Evolutionary conservation across 2,113 vertebrate species (phyloP).

Genomic region (Microcebus jonahi): DNA sequence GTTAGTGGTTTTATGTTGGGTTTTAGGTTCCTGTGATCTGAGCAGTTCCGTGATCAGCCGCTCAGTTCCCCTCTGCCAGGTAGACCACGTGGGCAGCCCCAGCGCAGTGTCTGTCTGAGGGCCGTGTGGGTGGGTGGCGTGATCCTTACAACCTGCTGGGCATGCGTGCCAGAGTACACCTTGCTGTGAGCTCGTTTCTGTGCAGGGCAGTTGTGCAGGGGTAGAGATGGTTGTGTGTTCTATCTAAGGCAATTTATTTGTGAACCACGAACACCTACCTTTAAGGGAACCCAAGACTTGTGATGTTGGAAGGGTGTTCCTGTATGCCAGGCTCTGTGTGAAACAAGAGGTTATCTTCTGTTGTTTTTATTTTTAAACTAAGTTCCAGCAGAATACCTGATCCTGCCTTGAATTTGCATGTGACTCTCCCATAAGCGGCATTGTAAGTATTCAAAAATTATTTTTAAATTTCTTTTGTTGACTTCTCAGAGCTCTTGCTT

Average conservation of each 20-base stretch:
- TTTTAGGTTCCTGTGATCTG: neutral
- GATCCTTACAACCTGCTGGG: neutral
- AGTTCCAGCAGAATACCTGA: neutral
- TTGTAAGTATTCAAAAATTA: neutral
- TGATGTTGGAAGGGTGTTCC: neutral
- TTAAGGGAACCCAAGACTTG: neutral
- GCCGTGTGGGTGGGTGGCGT: fast-evolving
- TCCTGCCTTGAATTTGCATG: neutral
- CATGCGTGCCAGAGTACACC: neutral
- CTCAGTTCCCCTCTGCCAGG: neutral
- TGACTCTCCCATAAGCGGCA: neutral
- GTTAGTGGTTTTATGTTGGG: neutral
- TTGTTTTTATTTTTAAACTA: too few relatives aligned
- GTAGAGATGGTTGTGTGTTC: neutral
- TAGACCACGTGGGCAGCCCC: too few relatives aligned
- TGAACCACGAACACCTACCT: neutral
- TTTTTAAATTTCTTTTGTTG: neutral
- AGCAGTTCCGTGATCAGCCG: neutral
- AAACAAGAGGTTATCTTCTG: neutral
- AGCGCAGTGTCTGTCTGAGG: neutral
- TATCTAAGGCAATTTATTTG: neutral
- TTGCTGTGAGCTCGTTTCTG: neutral
- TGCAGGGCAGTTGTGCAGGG: fast-evolving
- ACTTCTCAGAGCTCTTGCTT: neutral
- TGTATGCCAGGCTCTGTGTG: neutral